phyloP scores from a whole-genome alignment of 2,888 invertebrate genomes.

The Caenorhabditis imperialis region DNA sequence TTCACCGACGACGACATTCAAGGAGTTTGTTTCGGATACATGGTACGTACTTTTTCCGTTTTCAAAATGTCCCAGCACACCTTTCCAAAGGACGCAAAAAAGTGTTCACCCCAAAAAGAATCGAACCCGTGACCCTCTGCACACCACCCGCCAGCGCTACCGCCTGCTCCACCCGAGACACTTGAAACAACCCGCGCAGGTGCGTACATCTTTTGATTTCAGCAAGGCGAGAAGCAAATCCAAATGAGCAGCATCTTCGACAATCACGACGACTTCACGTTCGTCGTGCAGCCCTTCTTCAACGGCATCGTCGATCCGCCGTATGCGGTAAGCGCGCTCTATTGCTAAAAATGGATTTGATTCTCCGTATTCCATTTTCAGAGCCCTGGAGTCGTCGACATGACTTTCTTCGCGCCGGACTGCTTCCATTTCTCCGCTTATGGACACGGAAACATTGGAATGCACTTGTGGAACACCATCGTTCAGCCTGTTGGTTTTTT shows the following conservation, averaged over 20 bases:
- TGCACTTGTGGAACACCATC: constrained; percentile 63
- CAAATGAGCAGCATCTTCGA: constrained; percentile 58
- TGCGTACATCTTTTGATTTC: not conserved
- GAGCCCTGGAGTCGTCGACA: constrained; percentile 56
- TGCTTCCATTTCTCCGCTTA: constrained; percentile 65
- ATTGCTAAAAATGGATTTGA: not conserved
- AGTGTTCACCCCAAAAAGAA: no score
- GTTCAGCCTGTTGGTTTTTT: constrained; percentile 41
- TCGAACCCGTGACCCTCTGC: no score
- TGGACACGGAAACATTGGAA: constrained; percentile 56
- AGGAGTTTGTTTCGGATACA: constrained; percentile 59
- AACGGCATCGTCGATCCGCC: constrained; percentile 59
- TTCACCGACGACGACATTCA: constrained; percentile 62
- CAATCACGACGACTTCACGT: constrained; percentile 60
- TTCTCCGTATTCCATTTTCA: not conserved
- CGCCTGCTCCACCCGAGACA: no score
- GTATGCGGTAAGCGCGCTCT: constrained; percentile 30
- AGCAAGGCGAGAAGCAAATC: constrained; percentile 57
- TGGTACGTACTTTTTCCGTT: constrained; percentile 54
- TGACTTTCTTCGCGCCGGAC: constrained; percentile 65
- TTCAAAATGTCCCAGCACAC: no score
- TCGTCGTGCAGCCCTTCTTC: constrained; percentile 68
- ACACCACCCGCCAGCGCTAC: no score
- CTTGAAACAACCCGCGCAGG: no score
- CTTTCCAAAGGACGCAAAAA: no score